Percentiles rank a stretch among this genome's conserved stretches.
phyloP scores from a whole-genome alignment of 1,140 invertebrate genomes.

The Drosophila kanapiae region DNA sequence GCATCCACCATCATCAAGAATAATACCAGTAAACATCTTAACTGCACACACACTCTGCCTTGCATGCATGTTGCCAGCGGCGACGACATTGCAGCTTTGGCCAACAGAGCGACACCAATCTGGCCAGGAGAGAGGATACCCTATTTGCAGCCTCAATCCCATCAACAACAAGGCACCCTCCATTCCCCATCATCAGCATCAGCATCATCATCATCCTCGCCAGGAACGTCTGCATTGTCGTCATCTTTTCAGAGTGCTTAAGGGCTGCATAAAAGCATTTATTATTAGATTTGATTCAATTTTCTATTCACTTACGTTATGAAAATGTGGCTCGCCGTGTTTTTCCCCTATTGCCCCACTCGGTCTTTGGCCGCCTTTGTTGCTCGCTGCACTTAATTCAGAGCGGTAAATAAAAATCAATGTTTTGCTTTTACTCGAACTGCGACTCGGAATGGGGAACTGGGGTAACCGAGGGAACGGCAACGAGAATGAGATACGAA shows the following conservation, averaged over 20 bases:
- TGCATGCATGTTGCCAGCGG: conserved; percentile 67
- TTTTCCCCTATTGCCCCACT: conserved; percentile 5
- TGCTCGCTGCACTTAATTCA: conserved; percentile 68
- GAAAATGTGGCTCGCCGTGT: conserved; percentile 77
- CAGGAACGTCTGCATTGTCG: conserved; percentile 55
- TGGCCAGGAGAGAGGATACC: conserved; percentile 37
- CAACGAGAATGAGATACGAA: conserved; percentile 27
- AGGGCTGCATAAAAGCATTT: conserved; percentile 84
- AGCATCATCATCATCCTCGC: conserved; percentile 24
- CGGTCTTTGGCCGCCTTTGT: conserved; percentile 5
- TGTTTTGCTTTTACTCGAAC: conserved; percentile 67
- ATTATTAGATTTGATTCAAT: conserved; percentile 84
- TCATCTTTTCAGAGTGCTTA: conserved; percentile 83
- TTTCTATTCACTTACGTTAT: conserved; percentile 84
- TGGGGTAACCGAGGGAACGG: conserved; percentile 4
- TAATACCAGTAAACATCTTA: conserved; percentile 3
- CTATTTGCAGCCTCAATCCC: conserved; percentile 18
- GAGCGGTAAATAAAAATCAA: conserved; percentile 80
- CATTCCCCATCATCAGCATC: background rate
- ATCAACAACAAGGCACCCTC: background rate
- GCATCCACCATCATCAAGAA: background rate
- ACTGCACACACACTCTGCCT: conserved; percentile 39
- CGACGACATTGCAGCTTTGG: conserved; percentile 61
- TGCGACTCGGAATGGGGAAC: conserved; percentile 18
- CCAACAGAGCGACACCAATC: conserved; percentile 79